Conservation (phyloP, 1,140 invertebrate genomes). For the Neuroterus valhalla region DNA sequence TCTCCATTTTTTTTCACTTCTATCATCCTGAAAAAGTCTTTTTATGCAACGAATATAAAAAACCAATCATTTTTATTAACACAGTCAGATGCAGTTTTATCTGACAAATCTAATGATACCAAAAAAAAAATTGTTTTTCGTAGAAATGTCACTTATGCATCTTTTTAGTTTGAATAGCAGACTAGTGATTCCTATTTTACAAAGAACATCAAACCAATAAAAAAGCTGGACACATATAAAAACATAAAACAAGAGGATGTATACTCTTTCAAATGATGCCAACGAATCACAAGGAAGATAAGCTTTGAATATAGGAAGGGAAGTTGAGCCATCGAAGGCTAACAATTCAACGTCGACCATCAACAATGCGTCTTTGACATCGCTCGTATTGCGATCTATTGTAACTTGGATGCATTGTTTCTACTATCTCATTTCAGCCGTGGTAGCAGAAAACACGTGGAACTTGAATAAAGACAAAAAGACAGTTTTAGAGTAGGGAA, state of each 20-base stretch:
- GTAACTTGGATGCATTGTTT: conserved; percentile 42
- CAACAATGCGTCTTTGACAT: conserved; percentile 63
- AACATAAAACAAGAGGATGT: not conserved
- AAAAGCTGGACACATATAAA: not conserved
- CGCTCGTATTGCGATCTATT: conserved; percentile 59
- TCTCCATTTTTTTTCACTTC: no score
- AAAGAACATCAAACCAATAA: conserved; percentile 3
- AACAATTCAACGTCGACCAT: conserved; percentile 57
- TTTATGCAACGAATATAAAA: no score
- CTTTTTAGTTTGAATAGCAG: no score
- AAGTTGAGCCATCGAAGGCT: conserved; percentile 61
- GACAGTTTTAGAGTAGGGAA: not conserved
- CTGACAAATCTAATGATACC: no score
- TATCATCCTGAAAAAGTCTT: no score
- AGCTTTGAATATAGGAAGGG: conserved; percentile 41
- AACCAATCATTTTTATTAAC: no score
- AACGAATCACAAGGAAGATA: conserved; percentile 36
- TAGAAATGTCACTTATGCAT: no score
- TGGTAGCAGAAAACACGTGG: conserved; percentile 6
- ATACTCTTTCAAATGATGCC: conserved; percentile 29
- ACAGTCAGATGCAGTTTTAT: no score
- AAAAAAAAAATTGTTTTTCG: no score
- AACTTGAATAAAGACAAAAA: conserved; percentile 12
- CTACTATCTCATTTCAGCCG: conserved; percentile 17
- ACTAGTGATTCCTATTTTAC: no score